Evolutionary conservation across 2,797 vertebrate genomes (phyloP).

Genomic region (Acrossocheilus wenchowensis): DNA sequence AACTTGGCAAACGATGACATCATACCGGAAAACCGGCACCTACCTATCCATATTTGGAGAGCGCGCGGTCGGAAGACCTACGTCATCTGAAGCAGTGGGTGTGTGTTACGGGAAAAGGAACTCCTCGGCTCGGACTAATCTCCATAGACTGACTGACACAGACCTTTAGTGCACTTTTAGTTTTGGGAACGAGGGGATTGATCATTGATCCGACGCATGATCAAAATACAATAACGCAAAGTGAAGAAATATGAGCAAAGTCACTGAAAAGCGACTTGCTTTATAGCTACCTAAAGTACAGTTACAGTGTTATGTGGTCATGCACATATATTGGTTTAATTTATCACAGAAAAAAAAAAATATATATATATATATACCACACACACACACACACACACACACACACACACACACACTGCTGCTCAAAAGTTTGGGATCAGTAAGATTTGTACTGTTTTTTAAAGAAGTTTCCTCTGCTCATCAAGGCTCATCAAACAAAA

Average conservation of each 20-base stretch:
- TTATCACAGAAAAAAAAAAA: too few species aligned
- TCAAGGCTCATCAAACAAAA: too few species aligned
- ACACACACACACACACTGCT: too few species aligned
- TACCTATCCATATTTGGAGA: slow-evolving; percentile 74
- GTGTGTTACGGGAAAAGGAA: slow-evolving; percentile 77
- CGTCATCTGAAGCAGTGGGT: slow-evolving; percentile 72
- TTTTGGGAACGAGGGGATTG: background rate
- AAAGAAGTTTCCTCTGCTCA: too few species aligned
- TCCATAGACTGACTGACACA: slow-evolving; percentile 5
- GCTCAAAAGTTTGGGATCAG: too few species aligned
- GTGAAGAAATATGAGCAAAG: background rate
- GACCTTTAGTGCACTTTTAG: background rate
- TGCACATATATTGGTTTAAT: background rate
- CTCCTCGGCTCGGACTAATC: slow-evolving; percentile 44
- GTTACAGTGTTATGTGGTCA: too few species aligned
- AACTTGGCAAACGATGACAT: slow-evolving; percentile 69
- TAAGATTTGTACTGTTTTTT: too few species aligned
- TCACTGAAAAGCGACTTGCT: background rate
- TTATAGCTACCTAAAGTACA: background rate
- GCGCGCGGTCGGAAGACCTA: slow-evolving; percentile 68
- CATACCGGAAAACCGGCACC: slow-evolving; percentile 71
- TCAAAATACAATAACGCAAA: background rate
- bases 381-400: too few species aligned
- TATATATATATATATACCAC: too few species aligned
- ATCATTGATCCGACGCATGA: background rate